Percentiles rank a stretch among this genome's conserved stretches.
Conservation (phyloP, 2,888 invertebrate genomes). For the Lampropteryx suffumata region DNA sequence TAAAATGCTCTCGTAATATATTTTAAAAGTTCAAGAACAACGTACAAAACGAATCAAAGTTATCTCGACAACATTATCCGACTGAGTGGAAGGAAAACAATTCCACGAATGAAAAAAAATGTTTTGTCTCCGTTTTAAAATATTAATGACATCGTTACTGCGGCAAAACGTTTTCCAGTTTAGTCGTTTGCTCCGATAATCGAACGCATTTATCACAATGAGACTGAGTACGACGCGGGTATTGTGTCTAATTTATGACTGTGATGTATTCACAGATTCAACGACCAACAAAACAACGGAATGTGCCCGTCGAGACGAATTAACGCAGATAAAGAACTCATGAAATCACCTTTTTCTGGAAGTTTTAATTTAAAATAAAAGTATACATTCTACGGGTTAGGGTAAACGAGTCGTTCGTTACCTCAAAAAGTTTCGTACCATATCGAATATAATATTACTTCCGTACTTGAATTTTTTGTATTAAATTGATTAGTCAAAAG, state of each 20-base stretch:
- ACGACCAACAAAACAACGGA: slow-evolving; percentile 5
- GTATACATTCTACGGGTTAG: too few relatives aligned
- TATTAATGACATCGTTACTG: slow-evolving; percentile 61
- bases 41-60: slow-evolving; percentile 24
- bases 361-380: too few relatives aligned
- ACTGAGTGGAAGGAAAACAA: slow-evolving; percentile 28
- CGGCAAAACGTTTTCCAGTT: slow-evolving; percentile 57
- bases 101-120: slow-evolving; percentile 29
- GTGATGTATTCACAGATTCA: slow-evolving; percentile 34
- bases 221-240: slow-evolving; percentile 61
- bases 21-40: slow-evolving; percentile 21
- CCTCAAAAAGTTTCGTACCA: too few relatives aligned
- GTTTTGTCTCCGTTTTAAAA: slow-evolving; percentile 46
- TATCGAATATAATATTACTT: too few relatives aligned
- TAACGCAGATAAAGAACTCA: background rate
- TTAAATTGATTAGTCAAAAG: too few relatives aligned
- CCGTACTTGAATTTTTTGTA: too few relatives aligned
- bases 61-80: slow-evolving; percentile 30
- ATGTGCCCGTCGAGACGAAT: background rate
- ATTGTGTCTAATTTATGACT: slow-evolving; percentile 60
- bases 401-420: too few relatives aligned
- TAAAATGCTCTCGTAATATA: slow-evolving; percentile 14
- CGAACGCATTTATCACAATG: slow-evolving; percentile 69
- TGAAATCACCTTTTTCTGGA: too few relatives aligned
- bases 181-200: slow-evolving; percentile 65